Conservation (phyloP, 2,888 invertebrate genomes). For the Melinaea menophilus region DNA sequence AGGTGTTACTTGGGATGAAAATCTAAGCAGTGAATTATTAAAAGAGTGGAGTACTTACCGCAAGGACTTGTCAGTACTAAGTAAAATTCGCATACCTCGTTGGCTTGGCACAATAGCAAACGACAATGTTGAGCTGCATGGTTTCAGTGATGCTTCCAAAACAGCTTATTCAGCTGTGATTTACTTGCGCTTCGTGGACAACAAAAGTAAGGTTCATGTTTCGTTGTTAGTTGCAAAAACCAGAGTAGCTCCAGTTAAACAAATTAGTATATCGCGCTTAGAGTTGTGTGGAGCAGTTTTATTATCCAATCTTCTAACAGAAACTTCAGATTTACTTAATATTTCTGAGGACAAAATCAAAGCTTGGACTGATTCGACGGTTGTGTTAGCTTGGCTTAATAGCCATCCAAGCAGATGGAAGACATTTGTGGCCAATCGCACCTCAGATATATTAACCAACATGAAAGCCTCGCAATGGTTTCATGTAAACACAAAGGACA, state of each 20-base stretch:
- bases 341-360: constrained; percentile 16
- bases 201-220: not conserved
- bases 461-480: constrained; percentile 10
- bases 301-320: constrained; percentile 19
- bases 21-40: constrained; percentile 16
- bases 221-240: constrained; percentile 18
- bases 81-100: constrained; percentile 16
- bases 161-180: constrained; percentile 16
- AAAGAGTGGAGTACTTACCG: constrained; percentile 29
- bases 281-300: constrained; percentile 33
- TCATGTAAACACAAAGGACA: no score
- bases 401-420: constrained; percentile 31
- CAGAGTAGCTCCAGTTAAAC: constrained; percentile 24
- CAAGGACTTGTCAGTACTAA: constrained; percentile 17
- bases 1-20: constrained; percentile 20
- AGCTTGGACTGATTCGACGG: constrained; percentile 31
- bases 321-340: constrained; percentile 16
- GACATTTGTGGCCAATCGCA: constrained; percentile 36
- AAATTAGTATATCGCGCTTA: constrained; percentile 24
- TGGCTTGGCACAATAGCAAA: constrained; percentile 15
- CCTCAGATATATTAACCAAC: constrained; percentile 30
- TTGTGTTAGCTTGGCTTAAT: constrained; percentile 31
- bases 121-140: constrained; percentile 13
- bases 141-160: constrained; percentile 23
- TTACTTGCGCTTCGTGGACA: constrained; percentile 6